Conservation (phyloP, 2,888 invertebrate species). For the Drosophila dives region DNA sequence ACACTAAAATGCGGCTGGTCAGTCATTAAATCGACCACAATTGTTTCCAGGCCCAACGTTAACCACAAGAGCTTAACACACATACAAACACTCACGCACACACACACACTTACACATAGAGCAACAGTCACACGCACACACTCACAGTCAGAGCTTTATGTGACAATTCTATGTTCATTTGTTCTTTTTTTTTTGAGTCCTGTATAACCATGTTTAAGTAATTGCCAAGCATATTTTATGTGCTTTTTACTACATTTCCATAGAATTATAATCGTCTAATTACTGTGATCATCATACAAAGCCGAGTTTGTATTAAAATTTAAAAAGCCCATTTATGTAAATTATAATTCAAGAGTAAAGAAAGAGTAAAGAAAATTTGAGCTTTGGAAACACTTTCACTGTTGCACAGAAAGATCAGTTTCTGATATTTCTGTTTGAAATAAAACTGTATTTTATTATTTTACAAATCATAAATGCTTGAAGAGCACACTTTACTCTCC, state of each 20-base stretch:
- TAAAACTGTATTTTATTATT: background rate
- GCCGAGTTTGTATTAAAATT: background rate
- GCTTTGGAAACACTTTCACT: background rate
- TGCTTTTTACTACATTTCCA: constrained; percentile 25
- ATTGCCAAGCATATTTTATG: constrained; percentile 46
- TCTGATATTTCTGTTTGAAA: background rate
- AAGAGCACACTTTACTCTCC: background rate
- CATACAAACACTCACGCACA: background rate
- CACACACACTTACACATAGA: background rate
- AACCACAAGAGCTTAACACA: constrained; percentile 27
- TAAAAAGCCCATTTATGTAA: background rate
- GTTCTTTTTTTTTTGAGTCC: background rate
- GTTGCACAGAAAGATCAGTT: background rate
- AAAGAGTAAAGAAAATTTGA: background rate
- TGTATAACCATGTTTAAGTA: constrained; percentile 44
- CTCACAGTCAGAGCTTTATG: constrained; percentile 10
- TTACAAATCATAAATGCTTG: background rate
- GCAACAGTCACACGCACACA: background rate
- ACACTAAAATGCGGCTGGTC: constrained; percentile 10
- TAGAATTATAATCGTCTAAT: background rate
- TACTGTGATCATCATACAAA: background rate
- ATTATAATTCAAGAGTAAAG: background rate
- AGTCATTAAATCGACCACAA: constrained; percentile 52
- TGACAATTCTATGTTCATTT: constrained; percentile 14
- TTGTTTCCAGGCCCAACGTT: constrained; percentile 39